Conservation (phyloP, 2,797 vertebrate species). For the Eleutherodactylus coqui region DNA sequence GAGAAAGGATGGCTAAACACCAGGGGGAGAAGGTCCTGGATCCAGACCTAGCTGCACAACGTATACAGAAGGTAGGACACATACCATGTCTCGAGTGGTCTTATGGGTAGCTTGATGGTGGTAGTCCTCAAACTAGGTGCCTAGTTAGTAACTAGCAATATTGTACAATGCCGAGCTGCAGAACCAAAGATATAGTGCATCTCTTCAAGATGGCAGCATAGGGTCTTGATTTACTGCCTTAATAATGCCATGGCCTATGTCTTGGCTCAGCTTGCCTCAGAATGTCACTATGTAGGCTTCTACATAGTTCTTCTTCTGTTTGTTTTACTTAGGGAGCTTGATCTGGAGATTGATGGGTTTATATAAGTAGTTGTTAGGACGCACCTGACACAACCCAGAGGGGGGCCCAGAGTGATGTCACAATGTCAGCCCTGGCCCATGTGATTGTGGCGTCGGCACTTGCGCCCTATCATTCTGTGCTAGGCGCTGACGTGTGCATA, state of each 20-base stretch:
- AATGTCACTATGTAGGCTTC: not conserved
- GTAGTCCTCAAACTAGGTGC: not conserved
- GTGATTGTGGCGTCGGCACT: too few relatives aligned
- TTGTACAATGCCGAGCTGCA: not conserved
- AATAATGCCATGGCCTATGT: not conserved
- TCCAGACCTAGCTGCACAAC: constrained; percentile 69
- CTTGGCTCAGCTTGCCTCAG: not conserved
- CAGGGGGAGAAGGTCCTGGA: not conserved
- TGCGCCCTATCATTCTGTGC: too few relatives aligned
- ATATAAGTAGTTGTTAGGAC: too few relatives aligned
- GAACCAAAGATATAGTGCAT: not conserved
- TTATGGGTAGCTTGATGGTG: not conserved
- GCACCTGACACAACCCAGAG: too few relatives aligned
- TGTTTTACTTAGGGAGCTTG: too few relatives aligned
- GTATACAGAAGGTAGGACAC: constrained; percentile 82
- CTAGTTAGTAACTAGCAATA: not conserved
- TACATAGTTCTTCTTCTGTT: too few relatives aligned
- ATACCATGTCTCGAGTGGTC: not conserved
- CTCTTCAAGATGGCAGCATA: not conserved
- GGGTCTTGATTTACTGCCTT: not conserved
- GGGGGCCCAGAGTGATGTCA: too few relatives aligned
- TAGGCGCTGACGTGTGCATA: too few relatives aligned
- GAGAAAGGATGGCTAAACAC: constrained; percentile 62
- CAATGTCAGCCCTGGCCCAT: too few relatives aligned
- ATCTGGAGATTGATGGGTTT: too few relatives aligned